Percentiles rank a stretch among this genome's conserved stretches.
Conservation (phyloP, 1,140 invertebrate species). For the Aporrectodea caliginosa region DNA sequence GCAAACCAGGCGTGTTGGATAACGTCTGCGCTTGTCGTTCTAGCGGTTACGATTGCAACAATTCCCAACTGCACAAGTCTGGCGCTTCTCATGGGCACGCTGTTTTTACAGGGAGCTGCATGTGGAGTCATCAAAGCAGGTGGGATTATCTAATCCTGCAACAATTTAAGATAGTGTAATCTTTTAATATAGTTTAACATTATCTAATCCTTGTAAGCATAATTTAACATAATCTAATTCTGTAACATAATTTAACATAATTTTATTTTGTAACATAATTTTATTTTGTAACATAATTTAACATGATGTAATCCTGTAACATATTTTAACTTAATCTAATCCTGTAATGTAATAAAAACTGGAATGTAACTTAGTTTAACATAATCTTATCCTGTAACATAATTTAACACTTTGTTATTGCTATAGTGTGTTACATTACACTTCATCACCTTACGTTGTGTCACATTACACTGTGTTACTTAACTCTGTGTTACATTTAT, state of each 20-base stretch:
- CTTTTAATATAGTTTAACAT: neutral
- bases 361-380: no score
- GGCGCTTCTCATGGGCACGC: neutral
- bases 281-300: neutral
- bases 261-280: neutral
- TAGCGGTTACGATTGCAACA: neutral
- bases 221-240: neutral
- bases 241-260: neutral
- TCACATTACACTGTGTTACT: no score
- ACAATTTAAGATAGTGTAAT: neutral
- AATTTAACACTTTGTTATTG: no score
- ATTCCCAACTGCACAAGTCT: neutral
- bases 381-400: no score
- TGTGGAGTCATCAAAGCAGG: neutral
- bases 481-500: no score
- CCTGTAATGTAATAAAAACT: no score
- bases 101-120: neutral
- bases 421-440: no score
- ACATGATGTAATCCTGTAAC: neutral
- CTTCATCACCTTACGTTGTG: no score
- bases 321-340: no score
- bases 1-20: neutral
- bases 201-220: neutral
- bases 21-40: neutral
- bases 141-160: neutral